Base-by-base conservation (phyloP, 2,888 invertebrate genomes). In the Meghimatium bilineatum region DNA sequence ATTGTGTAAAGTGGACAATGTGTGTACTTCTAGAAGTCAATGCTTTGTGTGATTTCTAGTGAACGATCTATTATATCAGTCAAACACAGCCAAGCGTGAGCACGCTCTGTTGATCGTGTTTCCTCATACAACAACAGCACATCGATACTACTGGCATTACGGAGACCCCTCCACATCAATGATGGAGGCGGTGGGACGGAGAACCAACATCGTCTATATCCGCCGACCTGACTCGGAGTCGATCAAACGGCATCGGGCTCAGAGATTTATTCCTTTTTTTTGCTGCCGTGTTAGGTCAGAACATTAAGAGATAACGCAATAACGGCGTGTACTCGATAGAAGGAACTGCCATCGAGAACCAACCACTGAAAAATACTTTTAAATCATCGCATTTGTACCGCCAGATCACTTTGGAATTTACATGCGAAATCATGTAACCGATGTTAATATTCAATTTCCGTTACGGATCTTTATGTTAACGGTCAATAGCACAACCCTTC, bases 161-260 rank as follows among this genome's bases (percentile, higher is more conserved):
- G 69, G 38, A 10, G 23, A 38, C 26, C 69, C 20, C 69, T 71
- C 38, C 38, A 3, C 69, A 71, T 71, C 69, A 71, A 71, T 71
- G 69, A 71, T 71, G 69, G 36, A 71, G 26, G 69, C 69, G 23
- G 69, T 38, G 69, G 69, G 69, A 38, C 38, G 44, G 44, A 38
- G 69, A 36, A 26, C 36, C 20, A 34, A 71, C 69, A 1, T 36
- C 69, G 69, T 36, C 38, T 36, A 38, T 38, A 38, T 71, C 38
- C 20, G 20, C 38, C 20, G 38, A 71, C 36, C 69, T 20, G 3
- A 38, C 5, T 26, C 38, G 38, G 17, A 71, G 69, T 71, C 38
- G 69, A 71, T 71, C 36, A 71, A 71, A 71, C 38, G 38, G 69
- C 38, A 71, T 71, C 38, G 69, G 38, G 38, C 69, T 71, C 38